A percentile compares a stretch with the other conserved stretches of the same genome.
These are phyloP conservation scores for Eriocheir sinensis DNA, from an alignment of 1,140 invertebrate species.

Conservation along the genomic window DNA sequence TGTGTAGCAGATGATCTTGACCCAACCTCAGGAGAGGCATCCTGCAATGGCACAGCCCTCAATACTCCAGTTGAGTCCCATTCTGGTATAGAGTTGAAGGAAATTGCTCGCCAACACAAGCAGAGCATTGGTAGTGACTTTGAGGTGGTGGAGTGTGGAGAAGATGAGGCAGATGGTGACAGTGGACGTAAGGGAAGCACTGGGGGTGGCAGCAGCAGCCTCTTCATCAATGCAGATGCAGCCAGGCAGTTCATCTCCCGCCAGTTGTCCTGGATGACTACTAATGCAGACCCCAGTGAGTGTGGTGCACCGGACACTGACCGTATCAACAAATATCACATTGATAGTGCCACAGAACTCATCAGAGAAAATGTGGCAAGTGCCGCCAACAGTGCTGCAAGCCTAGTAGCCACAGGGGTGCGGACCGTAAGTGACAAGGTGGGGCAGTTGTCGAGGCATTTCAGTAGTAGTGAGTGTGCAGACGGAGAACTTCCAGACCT, in stretches of 20 bases:
- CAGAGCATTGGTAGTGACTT: conserved; percentile 67
- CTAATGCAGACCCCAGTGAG: conserved; percentile 84
- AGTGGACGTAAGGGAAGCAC: conserved; percentile 35
- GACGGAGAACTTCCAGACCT: conserved; percentile 80
- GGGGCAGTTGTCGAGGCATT: conserved; percentile 87
- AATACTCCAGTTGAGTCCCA: conserved; percentile 66
- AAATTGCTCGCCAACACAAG: conserved; percentile 54
- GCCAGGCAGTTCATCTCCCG: conserved; percentile 87
- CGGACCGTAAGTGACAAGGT: conserved; percentile 89
- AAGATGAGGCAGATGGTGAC: conserved; percentile 46
- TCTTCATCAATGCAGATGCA: conserved; percentile 88
- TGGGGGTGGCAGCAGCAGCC: conserved; percentile 55
- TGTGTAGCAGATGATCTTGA: conserved; percentile 59
- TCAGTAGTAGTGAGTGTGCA: conserved; percentile 88
- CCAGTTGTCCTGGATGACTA: conserved; percentile 87
- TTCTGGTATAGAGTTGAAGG: conserved; percentile 60
- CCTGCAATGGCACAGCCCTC: conserved; percentile 64
- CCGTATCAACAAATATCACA: conserved; percentile 66
- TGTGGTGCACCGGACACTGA: conserved; percentile 80
- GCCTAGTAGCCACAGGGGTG: conserved; percentile 84
- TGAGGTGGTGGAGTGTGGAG: conserved; percentile 69
- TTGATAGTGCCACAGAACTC: conserved; percentile 77
- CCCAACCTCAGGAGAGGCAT: conserved; percentile 65
- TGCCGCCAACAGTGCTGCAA: conserved; percentile 87
- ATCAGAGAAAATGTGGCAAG: conserved; percentile 82